Evolutionary conservation across 2,113 vertebrate genomes (phyloP).

Genomic region (Psilopsiagon aymara): DNA sequence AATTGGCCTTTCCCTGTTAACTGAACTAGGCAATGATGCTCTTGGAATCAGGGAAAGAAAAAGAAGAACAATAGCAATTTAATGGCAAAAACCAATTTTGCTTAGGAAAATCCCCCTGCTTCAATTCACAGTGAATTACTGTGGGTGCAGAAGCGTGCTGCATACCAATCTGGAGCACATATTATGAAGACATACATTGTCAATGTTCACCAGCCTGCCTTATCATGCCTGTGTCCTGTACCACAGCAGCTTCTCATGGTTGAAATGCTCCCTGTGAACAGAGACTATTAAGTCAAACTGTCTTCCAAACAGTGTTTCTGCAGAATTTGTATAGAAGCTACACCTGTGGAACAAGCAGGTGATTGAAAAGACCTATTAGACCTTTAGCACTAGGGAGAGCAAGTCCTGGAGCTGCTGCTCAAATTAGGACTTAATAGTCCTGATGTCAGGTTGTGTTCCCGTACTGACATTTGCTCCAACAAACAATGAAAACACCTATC

Average conservation of each 20-base stretch:
- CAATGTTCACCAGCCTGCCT: background rate
- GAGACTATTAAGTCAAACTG: background rate
- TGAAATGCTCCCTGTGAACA: background rate
- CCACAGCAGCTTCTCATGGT: background rate
- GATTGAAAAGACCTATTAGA: constrained; percentile 21
- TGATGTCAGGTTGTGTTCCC: background rate
- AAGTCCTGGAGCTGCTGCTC: background rate
- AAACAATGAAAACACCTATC: constrained; percentile 31
- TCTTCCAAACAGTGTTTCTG: background rate
- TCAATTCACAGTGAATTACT: constrained; percentile 25
- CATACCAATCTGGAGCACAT: background rate
- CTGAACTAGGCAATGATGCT: constrained; percentile 34
- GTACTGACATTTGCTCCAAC: constrained; percentile 28
- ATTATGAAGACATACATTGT: background rate
- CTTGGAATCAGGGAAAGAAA: background rate
- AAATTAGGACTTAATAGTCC: background rate
- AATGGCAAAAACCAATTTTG: background rate
- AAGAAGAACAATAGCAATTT: background rate
- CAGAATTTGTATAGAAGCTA: background rate
- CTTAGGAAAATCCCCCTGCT: background rate
- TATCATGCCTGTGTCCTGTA: background rate
- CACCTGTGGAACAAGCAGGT: background rate
- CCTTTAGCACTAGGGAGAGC: background rate
- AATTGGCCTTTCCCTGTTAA: constrained; percentile 53
- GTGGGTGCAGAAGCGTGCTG: background rate